Base-by-base conservation (phyloP, 1,140 invertebrate genomes). In the Littorina saxatilis region DNA sequence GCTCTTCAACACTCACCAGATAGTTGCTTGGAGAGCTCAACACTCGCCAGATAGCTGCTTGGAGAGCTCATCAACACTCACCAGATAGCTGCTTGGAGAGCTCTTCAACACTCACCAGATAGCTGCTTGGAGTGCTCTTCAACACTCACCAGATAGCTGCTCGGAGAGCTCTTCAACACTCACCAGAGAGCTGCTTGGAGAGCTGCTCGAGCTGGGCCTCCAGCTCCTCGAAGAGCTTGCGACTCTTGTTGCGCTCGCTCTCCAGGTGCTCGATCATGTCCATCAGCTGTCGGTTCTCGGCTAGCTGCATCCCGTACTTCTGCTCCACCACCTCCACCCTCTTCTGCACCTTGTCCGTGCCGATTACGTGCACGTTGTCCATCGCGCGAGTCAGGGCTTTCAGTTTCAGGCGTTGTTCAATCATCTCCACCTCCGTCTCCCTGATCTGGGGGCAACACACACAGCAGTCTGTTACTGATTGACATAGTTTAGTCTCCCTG, bases 131-230 rank as follows among this genome's bases (percentile, higher is more conserved):
- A n/a, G n/a, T n/a, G n/a, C n/a, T n/a, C n/a, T n/a, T n/a, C n/a
- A n/a, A n/a, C n/a, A n/a, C n/a, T n/a, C 7, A 61, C 27, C 20
- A 29, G 7, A 9, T 23, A n/a, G 20, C 20, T 61, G 58, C 27
- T 61, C 23, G 58, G 20, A 29, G 5, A 23, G 20, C 9, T 29
- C 5, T 29, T n/a, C n/a, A n/a, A n/a, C 20, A 23, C 9, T n/a
- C n/a, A 73, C 70, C 70, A 7, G 37, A 39, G 20, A 73, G 70
- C 43, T 50, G 40, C 43, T 50, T 73, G 70, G 70, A 73, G 4
- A 73, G 43, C 9, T 47, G 0, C 29, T 47, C 70, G 20, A 73
- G 43, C 20, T 50, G n/a, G 2, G 27, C 23, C 40, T 50, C 39
- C 23, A 73, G 70, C 13, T 15, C 5, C 7, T 37, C 37, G 40